These are phyloP conservation scores for Agrenia bidenticulata DNA, from an alignment of 2,888 invertebrate species.

Conservation along the genomic window DNA sequence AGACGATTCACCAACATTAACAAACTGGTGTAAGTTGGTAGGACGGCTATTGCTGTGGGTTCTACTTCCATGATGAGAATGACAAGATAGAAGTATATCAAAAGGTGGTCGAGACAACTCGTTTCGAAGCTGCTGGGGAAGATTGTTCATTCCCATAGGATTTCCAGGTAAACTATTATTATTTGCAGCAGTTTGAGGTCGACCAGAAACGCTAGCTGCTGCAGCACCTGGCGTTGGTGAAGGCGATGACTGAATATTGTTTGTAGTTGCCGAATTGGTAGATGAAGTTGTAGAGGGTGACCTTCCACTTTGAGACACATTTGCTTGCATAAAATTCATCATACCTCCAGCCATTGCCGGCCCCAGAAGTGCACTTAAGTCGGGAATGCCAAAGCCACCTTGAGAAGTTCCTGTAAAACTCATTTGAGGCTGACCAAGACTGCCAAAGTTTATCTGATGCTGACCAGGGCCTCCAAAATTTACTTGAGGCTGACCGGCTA, in stretches of 20 bases:
- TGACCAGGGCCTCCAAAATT: no score
- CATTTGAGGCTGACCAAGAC: conserved; percentile 12
- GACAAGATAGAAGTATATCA: conserved; percentile 45
- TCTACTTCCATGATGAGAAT: conserved; percentile 41
- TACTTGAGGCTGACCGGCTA: conserved; percentile 38
- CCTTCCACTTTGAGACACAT: neutral
- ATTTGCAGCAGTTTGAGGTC: conserved; percentile 1
- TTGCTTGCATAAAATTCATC: conserved; percentile 13
- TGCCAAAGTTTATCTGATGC: neutral
- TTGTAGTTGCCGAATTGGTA: neutral
- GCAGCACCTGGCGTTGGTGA: conserved; percentile 4
- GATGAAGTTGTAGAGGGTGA: neutral
- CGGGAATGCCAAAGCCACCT: conserved; percentile 27
- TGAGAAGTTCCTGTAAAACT: conserved; percentile 29
- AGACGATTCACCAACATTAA: conserved; percentile 28
- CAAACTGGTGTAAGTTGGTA: conserved; percentile 35
- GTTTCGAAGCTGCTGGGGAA: conserved; percentile 31
- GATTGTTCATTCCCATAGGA: conserved; percentile 10
- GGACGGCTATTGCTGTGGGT: conserved; percentile 30
- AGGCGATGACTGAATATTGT: neutral
- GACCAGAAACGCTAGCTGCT: conserved; percentile 7
- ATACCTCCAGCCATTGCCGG: conserved; percentile 23
- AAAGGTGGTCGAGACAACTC: conserved; percentile 41
- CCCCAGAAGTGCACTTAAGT: conserved; percentile 31
- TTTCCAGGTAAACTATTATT: conserved; percentile 3